Evolutionary conservation across 1,140 invertebrate genomes (phyloP), one percentile per base, ranked within the genome.

Genomic region (Lordiphosa stackelbergi): DNA sequence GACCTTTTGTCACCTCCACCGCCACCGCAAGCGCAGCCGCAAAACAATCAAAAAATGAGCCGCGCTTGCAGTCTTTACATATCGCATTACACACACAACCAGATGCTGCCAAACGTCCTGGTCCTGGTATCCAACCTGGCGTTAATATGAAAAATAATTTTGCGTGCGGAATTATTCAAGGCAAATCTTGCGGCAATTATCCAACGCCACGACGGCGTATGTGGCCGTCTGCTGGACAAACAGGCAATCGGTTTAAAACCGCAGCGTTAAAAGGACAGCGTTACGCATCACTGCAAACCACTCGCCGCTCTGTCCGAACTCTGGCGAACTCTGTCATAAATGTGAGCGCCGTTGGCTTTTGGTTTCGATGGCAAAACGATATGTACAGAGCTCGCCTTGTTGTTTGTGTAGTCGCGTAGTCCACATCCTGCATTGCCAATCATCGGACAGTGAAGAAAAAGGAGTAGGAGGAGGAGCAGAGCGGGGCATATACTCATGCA

Each of bases 161-260:
- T 68, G 57, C 63, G 53, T 68, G 64, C 72, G 57, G 72, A 79
- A 72, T 83, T 75, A 83, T 83, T 72, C 64, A 81, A 54, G 59
- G 58, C 63, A 83, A 83, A 75, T 83, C 72, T 81, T 81, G 54
- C 40, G 65, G 72, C 72, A 81, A 83, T 83, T 83, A 69, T 69
- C 55, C 68, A 68, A 43, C 36, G 31, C 16, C 5, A 19, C 40
- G 7, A 9, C 10, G 38, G 24, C 42, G 13, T 46, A 28, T 31
- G 31, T 8, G 19, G 43, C 69, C 22, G 22, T 6, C 22, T 24
- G 22, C 22, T 24, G 60, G 58, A 37, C 69, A 66, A 83, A 81
- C 77, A 71, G 71, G 56, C 72, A 81, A 81, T 83, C 77, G 69
- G 68, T 54, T 77, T 60, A 77, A 75, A 46, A 56, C 75, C 72